Evolutionary conservation across 2,797 vertebrate genomes (phyloP).

Genomic region (Mus minutoides): DNA sequence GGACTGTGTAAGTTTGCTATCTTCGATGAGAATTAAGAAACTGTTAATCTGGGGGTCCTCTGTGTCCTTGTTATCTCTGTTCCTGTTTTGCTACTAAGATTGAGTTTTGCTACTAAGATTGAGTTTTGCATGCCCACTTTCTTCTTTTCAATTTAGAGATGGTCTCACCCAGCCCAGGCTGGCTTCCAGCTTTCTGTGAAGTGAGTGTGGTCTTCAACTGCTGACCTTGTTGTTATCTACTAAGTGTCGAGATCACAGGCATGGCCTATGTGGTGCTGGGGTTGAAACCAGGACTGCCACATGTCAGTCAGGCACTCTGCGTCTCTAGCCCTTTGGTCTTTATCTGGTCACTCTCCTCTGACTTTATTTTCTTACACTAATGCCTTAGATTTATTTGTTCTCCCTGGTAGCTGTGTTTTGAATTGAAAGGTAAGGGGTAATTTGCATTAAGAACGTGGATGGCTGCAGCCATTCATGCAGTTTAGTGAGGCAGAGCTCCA

Average conservation of each 20-base stretch:
- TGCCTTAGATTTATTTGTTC: slow-evolving; percentile 23
- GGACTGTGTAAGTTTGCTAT: slow-evolving; percentile 21
- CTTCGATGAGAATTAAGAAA: slow-evolving; percentile 38
- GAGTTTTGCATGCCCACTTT: not conserved
- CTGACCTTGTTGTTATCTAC: not conserved
- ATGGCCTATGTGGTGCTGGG: not conserved
- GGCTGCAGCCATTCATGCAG: not conserved
- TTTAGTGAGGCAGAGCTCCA: not conserved
- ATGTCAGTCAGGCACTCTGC: not conserved
- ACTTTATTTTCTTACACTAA: slow-evolving; percentile 27
- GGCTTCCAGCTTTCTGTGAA: not conserved
- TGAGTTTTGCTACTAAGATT: not conserved
- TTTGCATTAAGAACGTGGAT: not conserved
- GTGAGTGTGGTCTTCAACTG: not conserved
- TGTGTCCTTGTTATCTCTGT: slow-evolving; percentile 1
- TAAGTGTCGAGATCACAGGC: not conserved
- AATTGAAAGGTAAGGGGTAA: not conserved
- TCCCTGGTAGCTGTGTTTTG: not conserved
- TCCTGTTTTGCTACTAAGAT: not conserved
- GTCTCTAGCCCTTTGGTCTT: not conserved
- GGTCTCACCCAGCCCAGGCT: not conserved
- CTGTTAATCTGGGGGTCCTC: not conserved
- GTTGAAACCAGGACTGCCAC: not conserved
- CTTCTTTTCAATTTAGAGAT: not conserved
- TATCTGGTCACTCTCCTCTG: not conserved